These are phyloP conservation scores for Neomorphus geoffroyi DNA, from an alignment of 2,797 vertebrate genomes.

Conservation along the genomic window DNA sequence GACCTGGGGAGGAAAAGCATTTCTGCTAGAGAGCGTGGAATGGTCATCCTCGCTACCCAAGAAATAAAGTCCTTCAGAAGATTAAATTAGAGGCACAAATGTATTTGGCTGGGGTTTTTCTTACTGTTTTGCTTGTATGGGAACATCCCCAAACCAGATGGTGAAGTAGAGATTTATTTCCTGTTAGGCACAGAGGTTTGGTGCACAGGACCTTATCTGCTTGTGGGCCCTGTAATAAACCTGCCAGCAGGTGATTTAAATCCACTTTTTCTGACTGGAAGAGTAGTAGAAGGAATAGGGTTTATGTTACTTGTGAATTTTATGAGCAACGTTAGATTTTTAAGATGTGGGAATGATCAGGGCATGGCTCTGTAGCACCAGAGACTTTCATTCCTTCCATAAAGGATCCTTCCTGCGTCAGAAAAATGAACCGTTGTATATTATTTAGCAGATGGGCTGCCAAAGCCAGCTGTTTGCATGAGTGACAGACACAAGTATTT, in stretches of 20 bases:
- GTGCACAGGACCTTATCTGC: constrained; percentile 61
- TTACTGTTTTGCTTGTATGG: neutral
- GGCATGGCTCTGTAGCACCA: neutral
- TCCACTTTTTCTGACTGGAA: constrained; percentile 46
- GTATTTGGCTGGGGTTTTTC: neutral
- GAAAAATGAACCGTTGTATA: neutral
- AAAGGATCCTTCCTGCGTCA: neutral
- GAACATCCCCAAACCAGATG: constrained; percentile 53
- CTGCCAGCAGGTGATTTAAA: constrained; percentile 67
- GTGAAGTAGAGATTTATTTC: constrained; percentile 57
- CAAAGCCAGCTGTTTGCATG: neutral
- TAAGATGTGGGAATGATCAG: constrained; percentile 14
- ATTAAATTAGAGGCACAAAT: neutral
- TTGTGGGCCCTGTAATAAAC: constrained; percentile 59
- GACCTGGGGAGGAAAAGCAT: neutral
- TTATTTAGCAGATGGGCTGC: constrained; percentile 32
- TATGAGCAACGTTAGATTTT: constrained; percentile 25
- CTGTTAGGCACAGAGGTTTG: constrained; percentile 38
- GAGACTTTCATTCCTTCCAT: neutral
- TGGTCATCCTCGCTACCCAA: neutral
- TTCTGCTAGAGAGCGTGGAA: neutral
- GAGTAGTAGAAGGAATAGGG: neutral
- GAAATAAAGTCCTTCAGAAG: neutral
- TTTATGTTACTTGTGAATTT: constrained; percentile 51
- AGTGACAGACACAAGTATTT: neutral